Base-by-base conservation (phyloP, 2,113 vertebrate species). In the Anguilla rostrata region DNA sequence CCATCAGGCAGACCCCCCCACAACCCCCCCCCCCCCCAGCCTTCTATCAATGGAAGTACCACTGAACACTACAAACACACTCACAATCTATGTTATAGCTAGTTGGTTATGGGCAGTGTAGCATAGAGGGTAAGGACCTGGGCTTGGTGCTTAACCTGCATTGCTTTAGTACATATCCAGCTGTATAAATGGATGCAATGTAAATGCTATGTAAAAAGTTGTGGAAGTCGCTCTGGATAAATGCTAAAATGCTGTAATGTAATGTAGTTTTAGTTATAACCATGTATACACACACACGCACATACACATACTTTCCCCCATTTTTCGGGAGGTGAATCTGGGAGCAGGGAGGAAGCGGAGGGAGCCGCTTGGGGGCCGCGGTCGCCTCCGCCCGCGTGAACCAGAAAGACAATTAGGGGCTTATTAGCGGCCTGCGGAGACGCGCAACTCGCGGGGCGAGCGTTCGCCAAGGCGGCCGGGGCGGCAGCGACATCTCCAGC, bases 401-500 rank as follows among this genome's bases (percentile, higher is more conserved):
- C 96, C 93, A 92, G 95, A 95, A 92, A 96, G 95, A 96, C 95
- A 96, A 96, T 96, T 94, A 96, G 96, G 94, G 96, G 97, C 97
- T 98, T 98, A 97, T 98, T 98, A 98, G 95, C 90, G 91, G 94
- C 96, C 95, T 91, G 96, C 90, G 95, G 95, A 96, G 96, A 95
- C 93, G 94, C 94, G 95, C 93, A 97, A 96, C 96, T 96, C 96
- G 95, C 95, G 95, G 95, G 96, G 95, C 92, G 95, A 95, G 95
- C 92, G 92, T 94, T 96, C 92, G 95, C 96, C 93, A 94, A 95
- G 94, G 95, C 93, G 94, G 92, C 94, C 94, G 94, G 96, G 96
- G 96, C 96, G 94, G 94, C 95, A 95, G 95, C 94, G 91, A 96
- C 97, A 97, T 97, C 96, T 97, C 97, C 97, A 97, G 95, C 97